Base-by-base conservation (phyloP, 2,797 vertebrate genomes). In the Acrossocheilus wenchowensis region DNA sequence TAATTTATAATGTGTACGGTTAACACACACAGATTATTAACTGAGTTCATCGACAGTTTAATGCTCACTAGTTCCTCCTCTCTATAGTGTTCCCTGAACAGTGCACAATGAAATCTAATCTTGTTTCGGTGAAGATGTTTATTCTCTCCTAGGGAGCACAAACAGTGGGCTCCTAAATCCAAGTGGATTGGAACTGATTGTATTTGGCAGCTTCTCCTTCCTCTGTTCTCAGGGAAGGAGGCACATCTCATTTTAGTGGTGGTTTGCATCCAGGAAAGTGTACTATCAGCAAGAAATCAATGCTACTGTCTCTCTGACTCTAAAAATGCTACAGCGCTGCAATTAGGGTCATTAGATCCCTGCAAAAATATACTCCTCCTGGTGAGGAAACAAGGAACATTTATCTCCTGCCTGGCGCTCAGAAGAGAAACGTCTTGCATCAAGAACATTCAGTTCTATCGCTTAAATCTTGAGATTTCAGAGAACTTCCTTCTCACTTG, bases 341-440 rank as follows among this genome's bases (percentile, higher is more conserved):
- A 92, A 92, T 94, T 92, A 90, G 75, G 82, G 86, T 90, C 88
- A 93, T 94, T 94, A 93, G 74, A 77, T 88, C 69, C 71, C 86
- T 91, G 88, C 82, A 91, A 92, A 93, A 93, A 92, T 92, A 94
- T 94, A 93, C 92, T 89, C 90, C 80, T 90, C 91, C 79, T 89
- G 84, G 88, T 84, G 87, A 84, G 82, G 90, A 91, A 91, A 91
- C 86, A 84, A 91, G 90, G 89, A 89, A 88, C 89, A 87, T 83
- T 64, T 74, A 89, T 91, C 86, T 69, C 45, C 82, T 86, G 57
- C 86, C 89, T 82, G 52, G 8, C 86, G 50, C 64, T 36, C 43
- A 68, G 64, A 69, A 68, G 36, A 69, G 62, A 85, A 85, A 87
- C 34, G n/a, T 77, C 81, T 87, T 48, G 69, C 88, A 69, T 88